Evolutionary conservation across 2,797 vertebrate species (phyloP), one percentile per base, ranked within the genome.

Genomic region (Phylloscopus collybita): DNA sequence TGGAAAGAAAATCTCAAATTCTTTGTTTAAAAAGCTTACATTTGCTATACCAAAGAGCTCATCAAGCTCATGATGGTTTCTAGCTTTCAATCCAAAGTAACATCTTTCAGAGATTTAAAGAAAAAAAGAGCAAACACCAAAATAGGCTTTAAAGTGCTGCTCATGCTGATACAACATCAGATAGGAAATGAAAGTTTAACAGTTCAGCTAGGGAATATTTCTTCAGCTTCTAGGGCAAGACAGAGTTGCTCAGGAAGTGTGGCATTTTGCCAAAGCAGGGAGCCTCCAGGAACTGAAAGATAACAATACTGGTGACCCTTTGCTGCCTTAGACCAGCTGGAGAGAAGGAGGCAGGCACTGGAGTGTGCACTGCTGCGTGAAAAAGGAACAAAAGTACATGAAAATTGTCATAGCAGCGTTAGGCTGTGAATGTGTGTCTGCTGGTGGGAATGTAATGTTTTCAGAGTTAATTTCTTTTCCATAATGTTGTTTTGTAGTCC

Each of bases 131-230:
- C 10, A 91, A 91, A 74, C 26, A 69, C 20, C 3, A 13, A 79
- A 86, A 79, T 19, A 86, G 54, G 42, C 12, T 86, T 67, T 81
- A 64, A 94, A 91, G 64, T 60, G 54, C 20, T 94, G 54, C 34
- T 91, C 26, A 49, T 89, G 65, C 59, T 88, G 59, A 50, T 70
- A 75, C 44, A 85, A 40, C 16, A 47, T 84, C 62, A 80, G 60
- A 62, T 75, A 90, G 90, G 83, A 95, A 94, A 92, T 57, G 26
- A 88, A 96, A 92, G 72, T 93, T 88, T 94, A 94, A 53, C 81
- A 89, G 69, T 88, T 94, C 81, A 92, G 11, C 79, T 56, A 56
- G 26, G 29, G 82, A 88, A 92, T 72, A 92, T 79, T 86, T 96
- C 86, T 93, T 72, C 82, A 88, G 53, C 51, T 95, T 95, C 72